Percentiles rank a stretch among this genome's conserved stretches.
Conservation (phyloP, 2,797 vertebrate species). For the Babyrousa celebensis region DNA sequence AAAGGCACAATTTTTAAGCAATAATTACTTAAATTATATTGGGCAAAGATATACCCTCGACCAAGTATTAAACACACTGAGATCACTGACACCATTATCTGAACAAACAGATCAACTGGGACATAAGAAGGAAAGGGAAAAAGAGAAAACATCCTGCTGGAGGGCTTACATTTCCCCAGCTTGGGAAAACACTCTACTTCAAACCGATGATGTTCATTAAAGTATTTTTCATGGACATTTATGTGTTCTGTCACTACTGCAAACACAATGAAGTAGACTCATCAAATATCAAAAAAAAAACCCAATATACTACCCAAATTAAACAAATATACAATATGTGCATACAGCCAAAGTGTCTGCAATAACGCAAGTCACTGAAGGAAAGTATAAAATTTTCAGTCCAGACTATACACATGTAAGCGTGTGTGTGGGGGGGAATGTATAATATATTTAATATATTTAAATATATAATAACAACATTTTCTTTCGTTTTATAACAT, state of each 20-base stretch:
- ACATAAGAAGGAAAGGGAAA: background rate
- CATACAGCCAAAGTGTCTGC: background rate
- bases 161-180: background rate
- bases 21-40: background rate
- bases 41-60: conserved; percentile 10
- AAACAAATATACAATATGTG: background rate
- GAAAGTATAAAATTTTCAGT: background rate
- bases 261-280: conserved; percentile 41
- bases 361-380: background rate
- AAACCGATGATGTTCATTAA: background rate
- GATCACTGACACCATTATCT: background rate
- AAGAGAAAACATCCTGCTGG: background rate
- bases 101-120: background rate
- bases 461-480: background rate
- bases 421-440: no score
- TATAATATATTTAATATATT: no score
- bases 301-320: background rate
- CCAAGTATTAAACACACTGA: background rate
- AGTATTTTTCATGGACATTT: background rate
- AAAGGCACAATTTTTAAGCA: no score
- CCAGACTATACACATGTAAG: background rate
- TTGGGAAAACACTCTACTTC: conserved; percentile 10
- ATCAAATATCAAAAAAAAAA: conserved; percentile 14
- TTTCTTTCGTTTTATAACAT: background rate
- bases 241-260: background rate